Percentiles rank a stretch among this genome's conserved stretches.
These are phyloP conservation scores for Alligator mississippiensis DNA, from an alignment of 2,113 vertebrate species.

Conservation along the genomic window DNA sequence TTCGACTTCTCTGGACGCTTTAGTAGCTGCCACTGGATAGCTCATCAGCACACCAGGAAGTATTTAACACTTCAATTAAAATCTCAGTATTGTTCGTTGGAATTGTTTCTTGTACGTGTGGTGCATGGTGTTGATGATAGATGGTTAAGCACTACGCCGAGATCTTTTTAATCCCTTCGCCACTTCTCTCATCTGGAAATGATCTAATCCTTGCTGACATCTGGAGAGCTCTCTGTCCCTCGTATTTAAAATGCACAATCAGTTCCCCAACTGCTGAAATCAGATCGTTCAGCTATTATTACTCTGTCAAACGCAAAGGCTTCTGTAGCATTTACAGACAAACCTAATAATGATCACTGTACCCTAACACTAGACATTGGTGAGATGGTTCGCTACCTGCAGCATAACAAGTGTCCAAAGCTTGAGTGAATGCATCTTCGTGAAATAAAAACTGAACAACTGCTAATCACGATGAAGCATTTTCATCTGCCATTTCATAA, in stretches of 20 bases:
- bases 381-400: neutral
- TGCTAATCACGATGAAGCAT: neutral
- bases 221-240: neutral
- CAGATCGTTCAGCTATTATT: constrained; percentile 1
- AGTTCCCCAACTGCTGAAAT: neutral
- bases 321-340: neutral
- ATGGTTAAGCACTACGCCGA: neutral
- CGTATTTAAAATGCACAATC: neutral
- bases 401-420: neutral
- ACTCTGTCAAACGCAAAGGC: neutral
- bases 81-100: neutral
- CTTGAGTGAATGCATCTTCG: neutral
- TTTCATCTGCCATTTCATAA: neutral
- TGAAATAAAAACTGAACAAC: neutral
- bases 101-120: constrained; percentile 15
- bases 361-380: neutral
- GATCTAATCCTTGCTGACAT: neutral
- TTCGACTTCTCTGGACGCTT: neutral
- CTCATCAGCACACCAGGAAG: constrained; percentile 38
- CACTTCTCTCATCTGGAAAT: constrained; percentile 28
- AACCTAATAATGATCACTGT: neutral
- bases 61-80: constrained; percentile 37
- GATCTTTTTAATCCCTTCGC: neutral
- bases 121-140: neutral
- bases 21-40: constrained; percentile 18